Percentiles rank a stretch among this genome's conserved stretches.
phyloP scores from a whole-genome alignment of 92 coral and sea anemone species.

The Porites divaricata region DNA sequence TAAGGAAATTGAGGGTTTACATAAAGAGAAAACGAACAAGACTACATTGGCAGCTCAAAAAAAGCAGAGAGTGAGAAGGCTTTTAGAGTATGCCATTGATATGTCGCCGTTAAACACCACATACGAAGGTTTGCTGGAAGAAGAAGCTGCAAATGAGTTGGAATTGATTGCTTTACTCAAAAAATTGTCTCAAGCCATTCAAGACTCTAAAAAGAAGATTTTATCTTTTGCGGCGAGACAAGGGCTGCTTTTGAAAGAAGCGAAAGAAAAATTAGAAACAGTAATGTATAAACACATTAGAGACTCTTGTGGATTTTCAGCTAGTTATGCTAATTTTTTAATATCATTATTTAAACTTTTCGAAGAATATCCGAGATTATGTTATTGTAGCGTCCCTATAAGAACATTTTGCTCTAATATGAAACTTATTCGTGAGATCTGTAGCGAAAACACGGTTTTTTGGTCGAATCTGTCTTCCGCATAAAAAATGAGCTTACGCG shows the following conservation, averaged over 20 bases:
- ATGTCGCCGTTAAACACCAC: constrained; percentile 11
- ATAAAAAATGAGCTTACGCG: no score
- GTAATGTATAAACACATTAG: constrained; percentile 5
- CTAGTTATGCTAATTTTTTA: constrained; percentile 37
- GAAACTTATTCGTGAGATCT: constrained; percentile 34
- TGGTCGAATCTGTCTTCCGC: constrained; percentile 14
- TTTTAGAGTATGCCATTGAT: constrained; percentile 24
- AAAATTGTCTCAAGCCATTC: no score
- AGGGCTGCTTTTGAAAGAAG: constrained; percentile 5
- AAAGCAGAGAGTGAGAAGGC: constrained; percentile 11
- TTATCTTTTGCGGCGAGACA: no score
- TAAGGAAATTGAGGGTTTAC: constrained; percentile 9
- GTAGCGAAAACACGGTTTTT: constrained; percentile 23
- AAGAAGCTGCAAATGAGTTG: no score
- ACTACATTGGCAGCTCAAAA: constrained; percentile 1
- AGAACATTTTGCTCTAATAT: constrained; percentile 35
- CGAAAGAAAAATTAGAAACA: background rate
- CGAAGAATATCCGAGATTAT: constrained; percentile 24
- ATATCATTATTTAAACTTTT: constrained; percentile 12
- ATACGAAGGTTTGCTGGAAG: constrained; percentile 8
- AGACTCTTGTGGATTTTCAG: constrained; percentile 32
- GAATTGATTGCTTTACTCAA: background rate
- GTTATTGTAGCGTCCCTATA: constrained; percentile 23
- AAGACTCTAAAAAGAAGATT: constrained; percentile 1
- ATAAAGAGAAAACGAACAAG: background rate